phyloP scores from a whole-genome alignment of 1,140 invertebrate genomes.

The Drosophila athabasca region DNA sequence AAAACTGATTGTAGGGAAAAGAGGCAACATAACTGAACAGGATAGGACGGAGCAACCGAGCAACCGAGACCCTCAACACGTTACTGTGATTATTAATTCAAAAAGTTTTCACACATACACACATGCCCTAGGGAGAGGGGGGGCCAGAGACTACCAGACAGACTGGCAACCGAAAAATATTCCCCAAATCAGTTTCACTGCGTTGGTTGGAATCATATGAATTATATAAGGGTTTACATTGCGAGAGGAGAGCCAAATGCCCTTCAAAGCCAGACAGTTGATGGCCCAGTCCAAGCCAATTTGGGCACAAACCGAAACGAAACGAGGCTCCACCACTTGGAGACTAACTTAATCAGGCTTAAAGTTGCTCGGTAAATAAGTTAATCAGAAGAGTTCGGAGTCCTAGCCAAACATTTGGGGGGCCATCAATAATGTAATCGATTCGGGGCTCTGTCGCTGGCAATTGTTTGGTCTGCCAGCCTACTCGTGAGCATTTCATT shows the following conservation, averaged over 20 bases:
- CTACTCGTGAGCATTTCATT: constrained; percentile 30
- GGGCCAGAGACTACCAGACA: background rate
- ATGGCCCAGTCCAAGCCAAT: constrained; percentile 31
- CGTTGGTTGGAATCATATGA: constrained; percentile 15
- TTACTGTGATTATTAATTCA: constrained; percentile 61
- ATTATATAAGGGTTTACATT: constrained; percentile 24
- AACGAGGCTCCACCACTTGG: constrained; percentile 4
- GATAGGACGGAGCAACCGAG: background rate
- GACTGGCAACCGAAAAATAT: constrained; percentile 11
- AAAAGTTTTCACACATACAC: constrained; percentile 54
- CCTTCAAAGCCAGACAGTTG: constrained; percentile 21
- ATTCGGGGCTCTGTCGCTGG: constrained; percentile 9
- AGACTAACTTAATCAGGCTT: constrained; percentile 32
- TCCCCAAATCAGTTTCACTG: constrained; percentile 13
- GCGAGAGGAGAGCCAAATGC: no score
- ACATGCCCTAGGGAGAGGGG: background rate
- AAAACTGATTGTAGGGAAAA: background rate
- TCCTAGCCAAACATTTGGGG: constrained; percentile 27
- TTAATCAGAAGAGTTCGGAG: background rate
- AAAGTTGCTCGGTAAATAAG: constrained; percentile 8
- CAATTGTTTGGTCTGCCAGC: constrained; percentile 13
- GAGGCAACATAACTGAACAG: background rate
- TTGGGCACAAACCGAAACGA: constrained; percentile 23
- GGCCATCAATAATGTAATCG: constrained; percentile 53
- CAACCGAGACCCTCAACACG: constrained; percentile 44